Evolutionary conservation across 2,797 vertebrate species (phyloP).

Genomic region (Nannoperca australis): DNA sequence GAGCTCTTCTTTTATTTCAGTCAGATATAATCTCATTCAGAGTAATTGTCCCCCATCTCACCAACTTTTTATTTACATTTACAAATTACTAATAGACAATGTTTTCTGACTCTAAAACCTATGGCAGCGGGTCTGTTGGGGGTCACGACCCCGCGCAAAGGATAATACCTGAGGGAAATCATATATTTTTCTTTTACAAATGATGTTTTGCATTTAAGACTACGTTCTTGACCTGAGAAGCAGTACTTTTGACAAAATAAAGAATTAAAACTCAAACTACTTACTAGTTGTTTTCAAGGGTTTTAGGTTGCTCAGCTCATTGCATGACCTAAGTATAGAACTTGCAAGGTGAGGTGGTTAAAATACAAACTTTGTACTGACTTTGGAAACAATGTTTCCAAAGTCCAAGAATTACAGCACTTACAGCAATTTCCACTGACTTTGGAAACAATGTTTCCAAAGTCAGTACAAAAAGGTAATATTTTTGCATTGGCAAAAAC

Average conservation of each 20-base stretch:
- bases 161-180: neutral
- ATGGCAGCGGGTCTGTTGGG: neutral
- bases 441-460: too few relatives aligned
- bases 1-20: slow-evolving; percentile 28
- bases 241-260: neutral
- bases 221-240: neutral
- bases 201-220: neutral
- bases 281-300: neutral
- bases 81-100: slow-evolving; percentile 12
- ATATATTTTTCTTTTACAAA: neutral
- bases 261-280: neutral
- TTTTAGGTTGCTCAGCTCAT: neutral
- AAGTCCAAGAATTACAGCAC: too few relatives aligned
- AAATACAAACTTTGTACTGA: neutral
- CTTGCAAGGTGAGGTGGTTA: neutral
- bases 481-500: slow-evolving; percentile 46
- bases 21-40: slow-evolving; percentile 31
- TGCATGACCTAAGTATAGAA: neutral
- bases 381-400: too few relatives aligned
- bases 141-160: neutral
- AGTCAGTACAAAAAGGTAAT: slow-evolving; percentile 29
- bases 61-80: neutral
- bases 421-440: too few relatives aligned
- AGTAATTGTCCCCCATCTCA: neutral
- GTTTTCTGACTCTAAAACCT: neutral